Evolutionary conservation across 2,888 invertebrate species (phyloP).

Genomic region (Noctua janthina): DNA sequence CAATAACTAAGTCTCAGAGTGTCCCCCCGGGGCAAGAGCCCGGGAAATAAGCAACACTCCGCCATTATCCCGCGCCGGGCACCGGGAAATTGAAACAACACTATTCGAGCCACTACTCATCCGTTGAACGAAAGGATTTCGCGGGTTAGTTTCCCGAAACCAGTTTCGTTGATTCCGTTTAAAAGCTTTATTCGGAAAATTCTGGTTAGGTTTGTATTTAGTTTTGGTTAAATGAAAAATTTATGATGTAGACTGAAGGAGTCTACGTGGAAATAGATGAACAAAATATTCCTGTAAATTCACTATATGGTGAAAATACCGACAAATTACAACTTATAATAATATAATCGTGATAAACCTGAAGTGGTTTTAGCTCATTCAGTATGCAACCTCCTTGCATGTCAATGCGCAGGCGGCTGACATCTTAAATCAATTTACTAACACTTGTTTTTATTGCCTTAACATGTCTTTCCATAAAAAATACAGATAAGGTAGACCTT

Average conservation of each 20-base stretch:
- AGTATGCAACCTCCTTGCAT: background rate
- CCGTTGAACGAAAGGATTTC: constrained; percentile 26
- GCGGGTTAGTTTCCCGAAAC: background rate
- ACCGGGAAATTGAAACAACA: constrained; percentile 52
- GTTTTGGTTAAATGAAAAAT: background rate
- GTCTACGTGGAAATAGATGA: background rate
- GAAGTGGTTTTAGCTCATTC: background rate
- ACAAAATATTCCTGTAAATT: background rate
- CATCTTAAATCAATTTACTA: background rate
- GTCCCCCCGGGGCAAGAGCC: background rate
- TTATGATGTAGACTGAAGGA: background rate
- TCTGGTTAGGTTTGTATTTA: background rate
- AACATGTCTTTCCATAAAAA: background rate
- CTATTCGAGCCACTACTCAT: constrained; percentile 32
- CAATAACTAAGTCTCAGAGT: constrained; percentile 19
- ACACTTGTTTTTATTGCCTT: background rate
- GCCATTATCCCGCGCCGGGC: constrained; percentile 31
- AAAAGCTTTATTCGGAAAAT: background rate
- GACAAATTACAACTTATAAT: background rate
- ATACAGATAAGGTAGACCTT: background rate
- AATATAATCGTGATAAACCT: background rate
- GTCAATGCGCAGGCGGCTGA: background rate
- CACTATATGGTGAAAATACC: background rate
- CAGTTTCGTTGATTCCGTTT: background rate
- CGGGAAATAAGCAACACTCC: constrained; percentile 26